Evolutionary conservation across 1,140 invertebrate species (phyloP).

Genomic region (Scaptodrosophila lebanonensis): DNA sequence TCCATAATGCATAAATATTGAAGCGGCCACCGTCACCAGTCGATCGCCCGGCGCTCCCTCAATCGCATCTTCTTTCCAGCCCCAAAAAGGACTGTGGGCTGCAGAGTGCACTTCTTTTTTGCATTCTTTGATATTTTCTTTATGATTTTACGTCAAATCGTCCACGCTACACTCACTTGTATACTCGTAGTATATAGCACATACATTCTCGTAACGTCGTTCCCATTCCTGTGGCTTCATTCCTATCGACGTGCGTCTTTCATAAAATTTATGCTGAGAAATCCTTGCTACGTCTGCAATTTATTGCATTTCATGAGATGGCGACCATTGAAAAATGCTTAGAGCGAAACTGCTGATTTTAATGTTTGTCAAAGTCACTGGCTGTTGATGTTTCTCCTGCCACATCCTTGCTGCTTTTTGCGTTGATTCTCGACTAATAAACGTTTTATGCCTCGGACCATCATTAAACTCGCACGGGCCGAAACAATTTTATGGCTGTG

Average conservation of each 20-base stretch:
- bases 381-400: neutral
- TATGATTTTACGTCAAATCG: no score
- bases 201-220: no score
- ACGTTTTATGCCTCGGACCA: conserved; percentile 59
- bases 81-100: no score
- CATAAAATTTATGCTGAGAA: conserved; percentile 72
- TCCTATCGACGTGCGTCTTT: conserved; percentile 40
- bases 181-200: no score
- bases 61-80: conserved; percentile 4
- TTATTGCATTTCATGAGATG: conserved; percentile 67
- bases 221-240: no score
- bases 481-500: conserved; percentile 60
- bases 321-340: conserved; percentile 62
- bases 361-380: conserved; percentile 66
- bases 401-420: conserved; percentile 41
- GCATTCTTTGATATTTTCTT: no score
- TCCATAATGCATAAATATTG: conserved; percentile 75
- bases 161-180: no score
- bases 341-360: conserved; percentile 59
- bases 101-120: no score
- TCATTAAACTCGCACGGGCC: conserved; percentile 57
- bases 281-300: conserved; percentile 73
- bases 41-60: neutral
- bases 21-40: conserved; percentile 52
- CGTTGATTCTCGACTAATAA: conserved; percentile 69